These are phyloP conservation scores for Herpetotheres cachinnans DNA, from an alignment of 2,113 vertebrate species.

Conservation along the genomic window DNA sequence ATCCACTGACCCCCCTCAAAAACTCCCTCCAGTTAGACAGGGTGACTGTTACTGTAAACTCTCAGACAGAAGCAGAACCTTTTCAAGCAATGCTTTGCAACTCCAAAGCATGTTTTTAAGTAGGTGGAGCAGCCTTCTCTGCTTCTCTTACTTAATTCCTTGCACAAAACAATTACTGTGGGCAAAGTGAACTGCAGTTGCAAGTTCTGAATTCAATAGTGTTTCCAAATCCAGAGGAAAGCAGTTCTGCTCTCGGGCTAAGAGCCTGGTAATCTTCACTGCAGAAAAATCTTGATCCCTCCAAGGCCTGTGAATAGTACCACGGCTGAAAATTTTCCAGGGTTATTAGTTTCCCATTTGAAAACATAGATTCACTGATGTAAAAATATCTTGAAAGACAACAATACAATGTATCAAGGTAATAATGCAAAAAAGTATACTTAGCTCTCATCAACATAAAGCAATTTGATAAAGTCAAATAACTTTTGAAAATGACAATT, in stretches of 20 bases:
- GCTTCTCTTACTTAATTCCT: not conserved
- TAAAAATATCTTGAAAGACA: not conserved
- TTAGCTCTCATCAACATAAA: not conserved
- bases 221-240: slow-evolving; percentile 11
- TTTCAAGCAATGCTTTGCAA: not conserved
- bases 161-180: not conserved
- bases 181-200: not conserved
- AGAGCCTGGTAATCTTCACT: not conserved
- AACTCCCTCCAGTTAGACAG: not conserved
- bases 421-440: not conserved
- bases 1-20: not conserved
- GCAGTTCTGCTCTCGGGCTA: not conserved
- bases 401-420: not conserved
- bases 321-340: not conserved
- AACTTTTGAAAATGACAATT: not conserved
- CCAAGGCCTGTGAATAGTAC: not conserved
- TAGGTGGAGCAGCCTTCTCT: not conserved
- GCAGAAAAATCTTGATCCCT: not conserved
- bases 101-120: not conserved
- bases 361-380: not conserved
- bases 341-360: not conserved
- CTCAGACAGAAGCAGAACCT: not conserved
- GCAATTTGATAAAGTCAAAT: not conserved
- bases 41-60: rapidly evolving
- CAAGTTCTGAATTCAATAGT: not conserved